A percentile compares a stretch with the other conserved stretches of the same genome.
Evolutionary conservation across 2,888 invertebrate genomes (phyloP).

Genomic region (Chrysolina haemoptera): DNA sequence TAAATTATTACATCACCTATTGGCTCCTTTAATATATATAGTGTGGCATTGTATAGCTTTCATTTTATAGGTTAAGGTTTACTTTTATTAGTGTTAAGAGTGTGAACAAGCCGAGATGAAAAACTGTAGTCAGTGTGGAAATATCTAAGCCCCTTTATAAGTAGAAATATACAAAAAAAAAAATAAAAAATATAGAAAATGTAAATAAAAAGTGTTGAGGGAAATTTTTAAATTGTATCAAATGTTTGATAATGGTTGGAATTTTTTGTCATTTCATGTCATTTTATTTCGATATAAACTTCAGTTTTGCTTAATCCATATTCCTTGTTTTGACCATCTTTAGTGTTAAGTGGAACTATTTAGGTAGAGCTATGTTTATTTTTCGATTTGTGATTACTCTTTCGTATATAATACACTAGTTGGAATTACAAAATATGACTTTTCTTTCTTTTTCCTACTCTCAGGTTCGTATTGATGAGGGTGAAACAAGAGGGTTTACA

Average conservation of each 20-base stretch:
- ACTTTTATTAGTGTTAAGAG: slow-evolving; percentile 40
- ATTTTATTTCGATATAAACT: not conserved
- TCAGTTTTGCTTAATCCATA: slow-evolving; percentile 6
- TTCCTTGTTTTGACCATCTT: not conserved
- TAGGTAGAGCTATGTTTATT: not conserved
- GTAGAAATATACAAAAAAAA: slow-evolving; percentile 12
- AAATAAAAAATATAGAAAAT: slow-evolving; percentile 15
- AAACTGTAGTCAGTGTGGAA: slow-evolving; percentile 48
- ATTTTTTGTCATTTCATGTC: not conserved
- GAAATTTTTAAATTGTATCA: slow-evolving; percentile 1
- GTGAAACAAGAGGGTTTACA: no score
- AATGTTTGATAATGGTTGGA: not conserved
- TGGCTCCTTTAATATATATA: slow-evolving; percentile 9
- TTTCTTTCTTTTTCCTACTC: not conserved
- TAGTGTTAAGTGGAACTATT: not conserved
- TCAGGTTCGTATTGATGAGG: not conserved
- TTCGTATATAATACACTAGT: slow-evolving; percentile 16
- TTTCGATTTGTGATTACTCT: slow-evolving; percentile 15
- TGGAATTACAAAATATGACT: not conserved
- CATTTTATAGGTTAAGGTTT: slow-evolving; percentile 35
- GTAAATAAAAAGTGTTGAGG: not conserved
- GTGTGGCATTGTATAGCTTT: slow-evolving; percentile 16
- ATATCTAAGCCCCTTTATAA: slow-evolving; percentile 33
- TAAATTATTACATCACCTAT: not conserved
- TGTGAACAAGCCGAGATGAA: slow-evolving; percentile 47